These are phyloP conservation scores for Aspiorhynchus laticeps DNA, from an alignment of 2,113 vertebrate species.

Conservation along the genomic window DNA sequence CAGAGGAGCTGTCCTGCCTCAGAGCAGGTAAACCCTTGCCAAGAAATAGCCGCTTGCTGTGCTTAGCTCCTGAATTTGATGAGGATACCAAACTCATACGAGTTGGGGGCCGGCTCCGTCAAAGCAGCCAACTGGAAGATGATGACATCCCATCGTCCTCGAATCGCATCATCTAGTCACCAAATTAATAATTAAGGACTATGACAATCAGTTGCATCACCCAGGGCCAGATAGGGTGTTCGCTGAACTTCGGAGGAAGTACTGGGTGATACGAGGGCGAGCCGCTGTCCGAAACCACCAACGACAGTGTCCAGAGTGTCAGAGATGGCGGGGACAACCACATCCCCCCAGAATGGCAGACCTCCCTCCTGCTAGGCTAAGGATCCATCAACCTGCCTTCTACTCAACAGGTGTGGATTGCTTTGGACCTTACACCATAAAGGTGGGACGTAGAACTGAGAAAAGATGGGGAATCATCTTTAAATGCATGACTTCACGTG, in stretches of 20 bases:
- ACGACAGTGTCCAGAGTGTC: not conserved
- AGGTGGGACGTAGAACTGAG: not conserved
- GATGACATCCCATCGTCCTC: not conserved
- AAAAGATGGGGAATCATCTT: not conserved
- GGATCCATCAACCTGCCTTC: not conserved
- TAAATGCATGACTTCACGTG: not conserved
- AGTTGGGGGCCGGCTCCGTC: not conserved
- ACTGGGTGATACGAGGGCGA: not conserved
- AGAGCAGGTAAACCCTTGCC: not conserved
- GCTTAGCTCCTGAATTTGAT: not conserved
- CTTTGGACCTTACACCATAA: not conserved
- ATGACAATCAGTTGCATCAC: not conserved
- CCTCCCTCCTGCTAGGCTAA: not conserved
- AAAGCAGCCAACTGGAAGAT: not conserved
- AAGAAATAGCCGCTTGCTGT: not conserved
- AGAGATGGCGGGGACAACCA: not conserved
- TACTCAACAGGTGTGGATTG: not conserved
- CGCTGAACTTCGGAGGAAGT: not conserved
- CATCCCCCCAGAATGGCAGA: not conserved
- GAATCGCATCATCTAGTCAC: not conserved
- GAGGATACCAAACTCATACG: not conserved
- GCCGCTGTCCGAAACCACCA: not conserved
- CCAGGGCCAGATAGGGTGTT: not conserved
- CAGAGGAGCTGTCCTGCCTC: not conserved
- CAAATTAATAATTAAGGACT: not conserved